Evolutionary conservation across 1,140 invertebrate genomes (phyloP), one percentile per base, ranked within the genome.

Genomic region (Lepidurus apus): DNA sequence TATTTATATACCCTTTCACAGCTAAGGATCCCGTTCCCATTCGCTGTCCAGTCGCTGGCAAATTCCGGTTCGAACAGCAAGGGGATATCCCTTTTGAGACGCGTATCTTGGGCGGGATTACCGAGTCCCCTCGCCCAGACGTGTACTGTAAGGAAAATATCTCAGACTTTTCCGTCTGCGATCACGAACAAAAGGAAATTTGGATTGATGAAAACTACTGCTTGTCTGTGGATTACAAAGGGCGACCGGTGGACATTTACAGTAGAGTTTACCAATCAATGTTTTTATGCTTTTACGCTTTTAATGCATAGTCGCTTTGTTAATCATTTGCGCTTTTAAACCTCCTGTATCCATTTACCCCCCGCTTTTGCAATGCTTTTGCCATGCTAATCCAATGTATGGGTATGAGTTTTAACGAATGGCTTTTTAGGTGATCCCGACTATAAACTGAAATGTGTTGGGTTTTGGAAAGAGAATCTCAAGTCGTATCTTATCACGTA

Each of bases 381-480:
- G 76, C 26, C n/a, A 77, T 2, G 1, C 45, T 26, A 47, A 44
- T 65, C 9, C 43, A 11, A 6, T 43, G 21, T 79, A 45, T n/a
- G 11, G 75, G 42, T 77, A 11, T 53, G 34, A 77, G 42, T 53
- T 43, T 42, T 42, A 43, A 1, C 21, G 42, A 17, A n/a, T 34
- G n/a, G n/a, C 21, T 53, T 34, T 13, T 11, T 43, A 92, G 91
- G 93, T 88, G 93, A 96, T 83, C 95, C 96, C 13, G 97, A 99
- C 89, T 97, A 98, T 82, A 92, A 91, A 79, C 93, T 99, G 91
- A 95, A 96, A 84, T 99, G 97, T 85, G 96, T 98, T 82, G 97
- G 96, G 2, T 98, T 91, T 85, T 98, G 95, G 94, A 97, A 98
- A 85, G 97, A 99, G 85, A 98, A 98, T 89, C 88, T 98, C 0